Evolutionary conservation across 1,140 invertebrate genomes (phyloP).

Genomic region (Apis laboriosa): DNA sequence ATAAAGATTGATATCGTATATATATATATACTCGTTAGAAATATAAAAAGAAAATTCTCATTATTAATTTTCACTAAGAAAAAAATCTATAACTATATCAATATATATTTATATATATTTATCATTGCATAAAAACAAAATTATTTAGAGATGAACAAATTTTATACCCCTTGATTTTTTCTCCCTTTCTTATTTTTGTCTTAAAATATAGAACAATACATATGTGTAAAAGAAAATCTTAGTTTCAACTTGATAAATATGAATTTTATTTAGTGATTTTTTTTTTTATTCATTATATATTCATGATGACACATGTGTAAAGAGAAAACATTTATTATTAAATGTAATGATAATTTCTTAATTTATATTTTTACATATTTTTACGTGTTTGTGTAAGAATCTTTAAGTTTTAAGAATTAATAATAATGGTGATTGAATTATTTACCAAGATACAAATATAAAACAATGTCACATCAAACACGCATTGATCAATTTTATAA

Average conservation of each 20-base stretch:
- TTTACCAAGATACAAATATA: background rate
- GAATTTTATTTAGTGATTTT: too few relatives aligned
- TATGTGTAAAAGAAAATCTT: background rate
- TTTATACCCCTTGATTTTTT: background rate
- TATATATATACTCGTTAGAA: too few relatives aligned
- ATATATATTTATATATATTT: too few relatives aligned
- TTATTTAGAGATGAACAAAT: background rate
- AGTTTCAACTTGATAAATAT: too few relatives aligned
- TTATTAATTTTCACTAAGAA: too few relatives aligned
- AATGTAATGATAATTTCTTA: background rate
- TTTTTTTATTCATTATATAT: background rate
- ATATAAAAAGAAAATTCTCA: too few relatives aligned
- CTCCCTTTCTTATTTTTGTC: background rate
- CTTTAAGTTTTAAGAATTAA: background rate
- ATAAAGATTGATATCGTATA: too few relatives aligned
- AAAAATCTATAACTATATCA: too few relatives aligned
- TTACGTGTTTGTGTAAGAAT: background rate
- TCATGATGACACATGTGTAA: background rate
- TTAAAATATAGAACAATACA: background rate
- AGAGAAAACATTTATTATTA: background rate
- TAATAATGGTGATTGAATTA: background rate
- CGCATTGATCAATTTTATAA: slow-evolving; percentile 48
- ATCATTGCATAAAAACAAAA: background rate
- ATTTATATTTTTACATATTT: background rate
- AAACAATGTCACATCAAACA: slow-evolving; percentile 25